Conservation (phyloP, 2,888 invertebrate genomes). For the Drosophila prostipennis region DNA sequence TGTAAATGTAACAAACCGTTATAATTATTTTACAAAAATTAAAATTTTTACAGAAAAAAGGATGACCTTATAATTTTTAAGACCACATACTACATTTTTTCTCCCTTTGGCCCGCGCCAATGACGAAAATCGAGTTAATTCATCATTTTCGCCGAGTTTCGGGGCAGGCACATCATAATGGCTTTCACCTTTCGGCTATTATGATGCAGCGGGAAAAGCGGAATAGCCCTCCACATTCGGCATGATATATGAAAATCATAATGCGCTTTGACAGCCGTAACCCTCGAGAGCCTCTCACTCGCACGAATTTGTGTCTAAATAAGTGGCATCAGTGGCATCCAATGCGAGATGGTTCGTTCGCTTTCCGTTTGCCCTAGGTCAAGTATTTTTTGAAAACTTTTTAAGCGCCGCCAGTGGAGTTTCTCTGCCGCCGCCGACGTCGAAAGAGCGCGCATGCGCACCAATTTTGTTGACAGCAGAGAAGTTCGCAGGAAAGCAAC, state of each 20-base stretch:
- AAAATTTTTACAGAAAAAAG: no score
- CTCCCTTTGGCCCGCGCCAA: not conserved
- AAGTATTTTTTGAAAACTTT: conserved; percentile 58
- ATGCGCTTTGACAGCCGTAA: conserved; percentile 69
- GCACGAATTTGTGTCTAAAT: conserved; percentile 35
- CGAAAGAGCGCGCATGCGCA: conserved; percentile 68
- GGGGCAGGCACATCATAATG: conserved; percentile 11
- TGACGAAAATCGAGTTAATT: conserved; percentile 53
- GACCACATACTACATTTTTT: no score
- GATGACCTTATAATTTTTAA: no score
- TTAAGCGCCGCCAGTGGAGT: conserved; percentile 21
- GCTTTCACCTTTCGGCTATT: conserved; percentile 27
- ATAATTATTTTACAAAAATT: no score
- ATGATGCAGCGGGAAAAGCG: conserved; percentile 49
- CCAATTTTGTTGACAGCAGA: conserved; percentile 47
- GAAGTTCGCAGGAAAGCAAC: conserved; percentile 53
- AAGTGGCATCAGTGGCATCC: conserved; percentile 52
- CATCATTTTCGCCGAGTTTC: conserved; percentile 39
- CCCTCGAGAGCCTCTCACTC: conserved; percentile 28
- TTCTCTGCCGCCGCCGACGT: conserved; percentile 27
- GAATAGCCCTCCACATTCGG: conserved; percentile 72
- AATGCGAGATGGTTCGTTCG: conserved; percentile 49
- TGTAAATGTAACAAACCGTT: no score
- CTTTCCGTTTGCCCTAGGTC: conserved; percentile 66
- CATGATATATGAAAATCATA: conserved; percentile 75